Evolutionary conservation across 2,797 vertebrate genomes (phyloP), one percentile per base, ranked within the genome.

Genomic region (Amblyopsis hoosieri): DNA sequence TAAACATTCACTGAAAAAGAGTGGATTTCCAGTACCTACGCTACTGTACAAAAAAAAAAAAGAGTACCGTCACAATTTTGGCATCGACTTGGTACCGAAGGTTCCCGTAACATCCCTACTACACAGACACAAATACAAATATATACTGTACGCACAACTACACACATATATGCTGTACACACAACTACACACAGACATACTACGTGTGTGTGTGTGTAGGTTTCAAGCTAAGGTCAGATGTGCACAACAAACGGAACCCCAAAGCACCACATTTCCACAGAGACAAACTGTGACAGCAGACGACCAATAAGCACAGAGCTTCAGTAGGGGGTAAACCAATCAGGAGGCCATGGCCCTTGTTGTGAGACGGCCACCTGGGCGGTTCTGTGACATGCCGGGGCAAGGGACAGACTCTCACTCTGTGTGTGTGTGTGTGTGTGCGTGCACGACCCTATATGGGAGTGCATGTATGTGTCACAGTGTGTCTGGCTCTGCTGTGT

Each of bases 351-450:
- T 62, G 67, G 65, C 72, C 71, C 71, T 14, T 57, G 51, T 11
- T 59, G 73, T 42, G 71, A 64, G 71, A 81, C 45, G 54, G 78
- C 79, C 85, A 88, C 81, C 84, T 84, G 82, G 71, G 64, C 74
- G 63, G 60, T 72, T 60, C 71, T 47, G 76, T 74, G 80, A 77
- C 78, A 80, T 54, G 66, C 59, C 49, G 55, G 71, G 82, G 67
- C 71, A 80, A 64, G 64, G 71, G 74, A 71, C 72, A 12, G 1
- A 57, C 60, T 48, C 17, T 59, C 45, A 14, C 55, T 52, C 3
- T 56, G 33, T 61, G 54, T 52, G 54, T 45, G 60, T 52, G 29
- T 54, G 60, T 64, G 54, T 58, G 46, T 45, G 73, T 70, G n/a
- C 67, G 54, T 63, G n/a, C 31, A 69, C 66, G 57, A 57, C 11